Evolutionary conservation across 2,888 invertebrate species (phyloP).

Genomic region (Spodoptera exigua): DNA sequence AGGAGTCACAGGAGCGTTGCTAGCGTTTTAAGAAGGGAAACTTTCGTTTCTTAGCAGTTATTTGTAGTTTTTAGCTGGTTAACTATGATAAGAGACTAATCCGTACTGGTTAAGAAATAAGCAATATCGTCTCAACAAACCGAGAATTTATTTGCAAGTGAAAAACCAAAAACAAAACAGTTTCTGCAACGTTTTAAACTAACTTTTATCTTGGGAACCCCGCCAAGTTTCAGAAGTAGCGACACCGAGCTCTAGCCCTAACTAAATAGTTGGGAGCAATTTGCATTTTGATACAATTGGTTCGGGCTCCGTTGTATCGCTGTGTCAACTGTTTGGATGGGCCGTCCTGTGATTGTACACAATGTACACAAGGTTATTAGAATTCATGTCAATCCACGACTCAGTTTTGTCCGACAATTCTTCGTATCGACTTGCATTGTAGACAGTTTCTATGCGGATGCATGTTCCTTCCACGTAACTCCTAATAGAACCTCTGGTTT

Average conservation of each 20-base stretch:
- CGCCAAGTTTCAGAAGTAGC: slow-evolving; percentile 7
- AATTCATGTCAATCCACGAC: slow-evolving; percentile 45
- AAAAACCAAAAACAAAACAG: background rate
- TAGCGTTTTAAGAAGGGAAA: too few species aligned
- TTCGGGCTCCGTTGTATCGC: slow-evolving; percentile 49
- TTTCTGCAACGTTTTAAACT: background rate
- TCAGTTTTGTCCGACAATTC: slow-evolving; percentile 4
- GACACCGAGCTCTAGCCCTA: slow-evolving; percentile 43
- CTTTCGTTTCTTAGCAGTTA: too few species aligned
- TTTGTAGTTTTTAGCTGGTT: too few species aligned
- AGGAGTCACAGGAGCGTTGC: too few species aligned
- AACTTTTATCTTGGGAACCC: slow-evolving; percentile 24
- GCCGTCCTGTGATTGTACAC: slow-evolving; percentile 36
- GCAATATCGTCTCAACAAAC: background rate
- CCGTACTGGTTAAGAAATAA: background rate
- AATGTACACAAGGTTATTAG: slow-evolving; percentile 46
- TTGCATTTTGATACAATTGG: slow-evolving; percentile 63
- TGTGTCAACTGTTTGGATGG: slow-evolving; percentile 51
- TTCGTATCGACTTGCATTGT: slow-evolving; percentile 7
- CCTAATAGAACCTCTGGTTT: too few species aligned
- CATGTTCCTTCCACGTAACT: background rate
- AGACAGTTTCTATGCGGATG: slow-evolving; percentile 11
- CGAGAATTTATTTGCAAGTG: background rate
- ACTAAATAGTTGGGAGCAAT: slow-evolving; percentile 59
- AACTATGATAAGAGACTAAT: too few species aligned